phyloP scores from a whole-genome alignment of 2,113 vertebrate species.

The Cryptomyrus ogoouensis region DNA sequence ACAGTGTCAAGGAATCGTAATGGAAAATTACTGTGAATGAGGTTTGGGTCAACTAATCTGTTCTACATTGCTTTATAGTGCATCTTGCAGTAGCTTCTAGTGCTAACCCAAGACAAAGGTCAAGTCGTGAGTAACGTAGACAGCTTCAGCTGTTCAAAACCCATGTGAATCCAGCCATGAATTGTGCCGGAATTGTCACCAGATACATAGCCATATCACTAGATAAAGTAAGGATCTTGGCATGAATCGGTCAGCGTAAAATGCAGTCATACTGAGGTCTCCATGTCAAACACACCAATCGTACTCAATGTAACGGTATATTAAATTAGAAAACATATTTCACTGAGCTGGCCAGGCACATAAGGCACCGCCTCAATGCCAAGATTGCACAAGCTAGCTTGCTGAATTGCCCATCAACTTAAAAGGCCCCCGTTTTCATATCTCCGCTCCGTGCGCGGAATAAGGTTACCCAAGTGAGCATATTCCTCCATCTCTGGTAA shows the following conservation, averaged over 20 bases:
- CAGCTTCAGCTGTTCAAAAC: background rate
- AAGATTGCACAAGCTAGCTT: background rate
- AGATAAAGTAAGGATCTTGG: background rate
- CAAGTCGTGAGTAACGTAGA: background rate
- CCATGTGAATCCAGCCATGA: background rate
- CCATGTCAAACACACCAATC: background rate
- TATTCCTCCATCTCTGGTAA: background rate
- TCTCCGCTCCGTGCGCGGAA: background rate
- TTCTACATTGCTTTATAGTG: background rate
- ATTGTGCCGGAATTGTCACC: background rate
- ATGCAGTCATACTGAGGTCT: background rate
- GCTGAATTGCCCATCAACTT: background rate
- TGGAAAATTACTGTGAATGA: background rate
- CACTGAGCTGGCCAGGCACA: background rate
- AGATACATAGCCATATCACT: background rate
- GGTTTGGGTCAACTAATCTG: background rate
- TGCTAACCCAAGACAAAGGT: background rate
- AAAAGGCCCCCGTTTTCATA: background rate
- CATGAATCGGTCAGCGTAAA: background rate
- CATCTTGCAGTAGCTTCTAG: background rate
- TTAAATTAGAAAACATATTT: background rate
- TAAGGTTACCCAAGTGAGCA: background rate
- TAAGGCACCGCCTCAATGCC: background rate
- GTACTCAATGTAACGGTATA: background rate
- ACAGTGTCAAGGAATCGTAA: background rate